A percentile compares a stretch with the other conserved stretches of the same genome.
These are phyloP conservation scores for Hetaerina titia DNA, from an alignment of 2,888 invertebrate genomes.

Conservation along the genomic window DNA sequence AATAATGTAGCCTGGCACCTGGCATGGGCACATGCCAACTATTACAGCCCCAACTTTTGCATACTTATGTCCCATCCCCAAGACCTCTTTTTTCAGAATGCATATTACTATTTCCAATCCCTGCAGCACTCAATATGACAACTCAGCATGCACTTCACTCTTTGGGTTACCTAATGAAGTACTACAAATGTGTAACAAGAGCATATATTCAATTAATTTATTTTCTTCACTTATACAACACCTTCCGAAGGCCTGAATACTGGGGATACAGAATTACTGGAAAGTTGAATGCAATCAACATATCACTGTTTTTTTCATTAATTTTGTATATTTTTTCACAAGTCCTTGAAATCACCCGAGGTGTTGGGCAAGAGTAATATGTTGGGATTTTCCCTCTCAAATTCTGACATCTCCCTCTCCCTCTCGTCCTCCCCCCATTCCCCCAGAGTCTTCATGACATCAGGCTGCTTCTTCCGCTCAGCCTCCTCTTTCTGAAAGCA, in stretches of 20 bases:
- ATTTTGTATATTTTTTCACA: conserved; percentile 65
- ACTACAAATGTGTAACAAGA: background rate
- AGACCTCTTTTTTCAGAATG: too few species aligned
- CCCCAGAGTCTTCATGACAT: conserved; percentile 86
- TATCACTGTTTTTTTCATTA: background rate
- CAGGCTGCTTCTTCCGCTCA: conserved; percentile 83
- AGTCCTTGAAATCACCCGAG: conserved; percentile 85
- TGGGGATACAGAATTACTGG: background rate
- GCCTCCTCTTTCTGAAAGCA: conserved; percentile 84
- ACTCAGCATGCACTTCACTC: background rate
- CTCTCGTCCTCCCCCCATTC: conserved; percentile 87
- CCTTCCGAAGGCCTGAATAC: background rate
- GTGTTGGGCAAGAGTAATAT: conserved; percentile 86
- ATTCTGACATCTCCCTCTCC: conserved; percentile 85
- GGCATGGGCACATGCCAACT: too few species aligned
- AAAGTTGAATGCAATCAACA: background rate
- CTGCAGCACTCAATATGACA: background rate
- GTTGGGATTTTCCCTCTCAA: conserved; percentile 89
- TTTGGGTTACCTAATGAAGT: background rate
- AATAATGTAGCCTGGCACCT: too few species aligned
- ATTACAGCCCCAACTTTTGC: too few species aligned
- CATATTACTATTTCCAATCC: too few species aligned
- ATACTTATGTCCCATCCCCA: too few species aligned
- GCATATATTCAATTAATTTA: background rate
- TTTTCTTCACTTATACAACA: background rate